A percentile compares a stretch with the other conserved stretches of the same genome.
These are phyloP conservation scores for Drosophila willistoni DNA, from an alignment of 1,140 invertebrate genomes.

Conservation along the genomic window DNA sequence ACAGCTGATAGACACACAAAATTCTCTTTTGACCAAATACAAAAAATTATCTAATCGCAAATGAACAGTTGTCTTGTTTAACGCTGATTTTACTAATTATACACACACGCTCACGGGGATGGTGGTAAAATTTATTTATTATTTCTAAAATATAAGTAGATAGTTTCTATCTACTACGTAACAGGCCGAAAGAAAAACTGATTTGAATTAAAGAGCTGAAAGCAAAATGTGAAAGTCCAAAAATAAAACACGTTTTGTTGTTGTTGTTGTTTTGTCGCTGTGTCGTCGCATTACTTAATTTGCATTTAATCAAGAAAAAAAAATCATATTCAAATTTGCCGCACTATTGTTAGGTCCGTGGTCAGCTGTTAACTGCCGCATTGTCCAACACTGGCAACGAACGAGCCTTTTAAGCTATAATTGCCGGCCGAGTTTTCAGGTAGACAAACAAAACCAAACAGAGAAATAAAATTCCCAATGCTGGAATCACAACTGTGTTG, in stretches of 20 bases:
- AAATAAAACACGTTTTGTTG: constrained; percentile 46
- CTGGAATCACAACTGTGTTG: constrained; percentile 71
- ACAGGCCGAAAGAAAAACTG: background rate
- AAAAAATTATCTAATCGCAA: constrained; percentile 42
- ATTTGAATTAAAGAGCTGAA: constrained; percentile 1
- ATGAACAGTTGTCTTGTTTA: background rate
- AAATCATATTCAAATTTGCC: constrained; percentile 23
- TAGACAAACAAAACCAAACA: constrained; percentile 70
- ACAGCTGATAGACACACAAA: constrained; percentile 63
- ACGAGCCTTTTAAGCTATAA: constrained; percentile 36
- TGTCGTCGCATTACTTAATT: constrained; percentile 6
- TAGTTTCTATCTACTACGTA: constrained; percentile 3
- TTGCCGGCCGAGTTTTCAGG: constrained; percentile 69
- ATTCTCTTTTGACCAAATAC: background rate
- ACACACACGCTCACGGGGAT: background rate
- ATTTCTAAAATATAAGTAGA: background rate
- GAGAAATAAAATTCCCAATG: constrained; percentile 59
- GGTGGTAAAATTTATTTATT: background rate
- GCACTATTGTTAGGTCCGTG: background rate
- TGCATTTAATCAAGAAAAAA: background rate
- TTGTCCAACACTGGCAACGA: constrained; percentile 16
- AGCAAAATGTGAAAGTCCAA: constrained; percentile 18
- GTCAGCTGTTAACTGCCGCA: background rate
- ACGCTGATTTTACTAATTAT: background rate
- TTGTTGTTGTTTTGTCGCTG: constrained; percentile 14